Evolutionary conservation across 2,113 vertebrate species (phyloP), one percentile per base, ranked within the genome.

Genomic region (Microtus montanus): DNA sequence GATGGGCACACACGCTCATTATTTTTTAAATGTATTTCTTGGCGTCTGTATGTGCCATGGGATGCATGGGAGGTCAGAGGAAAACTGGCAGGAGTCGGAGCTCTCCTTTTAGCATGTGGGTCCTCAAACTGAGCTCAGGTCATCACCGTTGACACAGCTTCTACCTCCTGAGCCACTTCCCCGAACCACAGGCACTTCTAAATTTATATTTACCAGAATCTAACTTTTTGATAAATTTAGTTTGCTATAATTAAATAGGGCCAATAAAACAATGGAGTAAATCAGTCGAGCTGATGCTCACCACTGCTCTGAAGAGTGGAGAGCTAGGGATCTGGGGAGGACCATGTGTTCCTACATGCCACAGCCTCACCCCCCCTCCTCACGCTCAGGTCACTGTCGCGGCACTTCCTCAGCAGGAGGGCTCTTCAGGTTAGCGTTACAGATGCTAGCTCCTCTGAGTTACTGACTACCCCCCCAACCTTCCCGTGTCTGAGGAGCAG

Each of bases 191-290:
- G 4, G 35, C 7, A 47, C 38, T 79, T 87, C 22, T 78, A 28
- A 94, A 75, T 58, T 84, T 78, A 83, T 17, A 20, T 70, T 92
- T 91, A 24, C 66, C 24, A 90, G 94, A 70, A 83, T 75, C 52
- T 63, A n/a, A 35, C 47, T 54, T 85, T 89, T 91, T 58, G 33
- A 38, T 13, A 6, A 91, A 58, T 44, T 58, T 14, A 33, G 4
- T 89, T 66, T 66, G 4, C 22, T 63, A 83, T 33, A 85, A 47
- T 54, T 75, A 77, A 74, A n/a, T 71, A 87, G 88, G 79, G 17
- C 6, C 20, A 38, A 64, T 80, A 80, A 75, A 71, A 86, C 24
- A 3, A 15, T 47, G 28, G 41, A n/a, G 35, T 19, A 71, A 79
- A 47, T 74, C 61, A 61, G 54, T 33, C 54, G 68, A 92, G 86